phyloP scores from a whole-genome alignment of 2,888 invertebrate genomes.

The Auanema freiburgensis region DNA sequence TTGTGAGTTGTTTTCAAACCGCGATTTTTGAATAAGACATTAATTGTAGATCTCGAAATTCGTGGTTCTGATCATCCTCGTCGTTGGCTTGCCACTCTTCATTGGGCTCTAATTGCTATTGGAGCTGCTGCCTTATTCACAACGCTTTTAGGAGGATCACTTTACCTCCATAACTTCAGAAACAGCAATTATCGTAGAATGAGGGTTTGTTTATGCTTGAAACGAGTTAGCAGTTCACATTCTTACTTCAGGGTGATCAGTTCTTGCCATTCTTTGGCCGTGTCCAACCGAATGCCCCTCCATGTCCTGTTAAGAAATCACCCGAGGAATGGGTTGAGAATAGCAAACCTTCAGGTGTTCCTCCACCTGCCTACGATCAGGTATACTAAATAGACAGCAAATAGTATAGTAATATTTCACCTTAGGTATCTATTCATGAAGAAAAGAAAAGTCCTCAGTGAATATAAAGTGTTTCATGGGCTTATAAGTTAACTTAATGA shows the following conservation, averaged over 20 bases:
- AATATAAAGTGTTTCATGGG: too few relatives aligned
- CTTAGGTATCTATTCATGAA: too few relatives aligned
- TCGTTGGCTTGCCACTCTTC: conserved; percentile 10
- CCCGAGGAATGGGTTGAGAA: conserved; percentile 21
- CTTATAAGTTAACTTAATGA: too few relatives aligned
- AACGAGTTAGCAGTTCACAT: not conserved
- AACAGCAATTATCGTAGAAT: conserved; percentile 25
- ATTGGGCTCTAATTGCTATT: conserved; percentile 13
- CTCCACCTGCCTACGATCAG: conserved; percentile 43
- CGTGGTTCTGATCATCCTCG: conserved; percentile 6
- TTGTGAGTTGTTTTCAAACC: conserved; percentile 3
- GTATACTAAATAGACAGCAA: too few relatives aligned
- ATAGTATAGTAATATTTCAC: too few relatives aligned
- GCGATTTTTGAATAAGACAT: not conserved
- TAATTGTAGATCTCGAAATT: conserved; percentile 11
- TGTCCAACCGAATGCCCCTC: conserved; percentile 16
- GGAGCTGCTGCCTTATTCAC: conserved; percentile 15
- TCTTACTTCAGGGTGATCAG: conserved; percentile 7
- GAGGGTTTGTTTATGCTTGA: conserved; percentile 12
- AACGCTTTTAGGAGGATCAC: conserved; percentile 12
- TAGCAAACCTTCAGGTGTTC: conserved; percentile 22
- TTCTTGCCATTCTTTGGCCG: conserved; percentile 18
- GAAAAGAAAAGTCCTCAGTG: too few relatives aligned
- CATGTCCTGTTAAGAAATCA: conserved; percentile 24
- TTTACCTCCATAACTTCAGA: conserved; percentile 12